Base-by-base conservation (phyloP, 2,113 vertebrate species). In the Brienomyrus brachyistius region DNA sequence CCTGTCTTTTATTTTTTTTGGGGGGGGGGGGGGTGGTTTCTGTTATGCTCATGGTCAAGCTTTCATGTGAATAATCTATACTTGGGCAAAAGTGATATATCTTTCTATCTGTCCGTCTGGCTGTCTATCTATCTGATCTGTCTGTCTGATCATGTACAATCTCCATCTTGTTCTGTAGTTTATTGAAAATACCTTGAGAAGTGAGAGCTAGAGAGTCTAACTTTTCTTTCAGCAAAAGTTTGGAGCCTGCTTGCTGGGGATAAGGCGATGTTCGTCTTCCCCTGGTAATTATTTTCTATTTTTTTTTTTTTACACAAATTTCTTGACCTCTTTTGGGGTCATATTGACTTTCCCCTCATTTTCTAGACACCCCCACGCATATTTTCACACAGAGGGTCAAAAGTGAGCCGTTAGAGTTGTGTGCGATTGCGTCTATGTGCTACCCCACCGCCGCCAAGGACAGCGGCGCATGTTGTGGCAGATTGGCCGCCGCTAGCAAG, bases 381-480 rank as follows among this genome's bases (percentile, higher is more conserved):
- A 94, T 96, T 95, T 95, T 95, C 91, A 91, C 93, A 94, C 94
- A 94, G 95, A 95, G 94, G 86, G 92, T 93, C 94, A 93, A 95
- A 95, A 95, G 92, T 93, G 94, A 92, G 77, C 88, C 93, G 88
- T 90, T 92, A 51, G 90, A 87, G 52, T 88, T 88, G 90, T 90
- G 85, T 47, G 86, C 86, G 88, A 89, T 90, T 74, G 87, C 90
- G 83, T 35, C 19, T 62, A 23, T 0, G 45, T 31, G 23, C 45
- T 9, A 4, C 1, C 31, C 40, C 8, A 4, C 27, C 35, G 13
- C 35, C 21, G 52, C 40, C 87, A 23, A 23, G 31, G 87, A n/a
- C 54, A 9, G 9, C 13, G 87, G 35, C 17, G 35, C 40, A 47
- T 45, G 59, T 88, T 66, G 40, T 47, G 40, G 35, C 40, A 43